Conservation (phyloP, 2,113 vertebrate species). For the Apteryx owenii region DNA sequence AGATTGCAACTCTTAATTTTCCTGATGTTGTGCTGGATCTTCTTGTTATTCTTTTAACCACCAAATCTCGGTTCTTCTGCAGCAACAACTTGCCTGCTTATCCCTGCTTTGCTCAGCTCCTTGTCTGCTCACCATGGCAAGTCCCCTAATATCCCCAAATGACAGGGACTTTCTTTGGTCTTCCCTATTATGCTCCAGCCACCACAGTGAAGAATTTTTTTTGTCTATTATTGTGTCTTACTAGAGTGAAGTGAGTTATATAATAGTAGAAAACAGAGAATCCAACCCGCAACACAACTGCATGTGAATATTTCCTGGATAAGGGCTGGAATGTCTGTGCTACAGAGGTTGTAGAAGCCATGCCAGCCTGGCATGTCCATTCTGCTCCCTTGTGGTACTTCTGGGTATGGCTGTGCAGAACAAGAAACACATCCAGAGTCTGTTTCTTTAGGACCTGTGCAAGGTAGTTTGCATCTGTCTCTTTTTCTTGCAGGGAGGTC, state of each 20-base stretch:
- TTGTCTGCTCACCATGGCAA: neutral
- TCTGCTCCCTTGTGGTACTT: neutral
- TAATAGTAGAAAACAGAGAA: neutral
- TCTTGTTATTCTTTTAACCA: neutral
- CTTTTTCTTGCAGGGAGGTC: slow-evolving; percentile 86
- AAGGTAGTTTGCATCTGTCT: neutral
- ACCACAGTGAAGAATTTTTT: neutral
- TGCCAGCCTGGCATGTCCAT: neutral
- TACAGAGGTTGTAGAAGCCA: accelerated
- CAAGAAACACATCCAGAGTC: accelerated
- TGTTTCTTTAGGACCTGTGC: neutral
- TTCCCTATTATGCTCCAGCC: neutral
- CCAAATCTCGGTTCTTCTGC: neutral
- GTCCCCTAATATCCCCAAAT: neutral
- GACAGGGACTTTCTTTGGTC: neutral
- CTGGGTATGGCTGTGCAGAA: neutral
- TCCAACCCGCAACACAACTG: accelerated
- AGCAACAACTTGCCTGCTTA: neutral
- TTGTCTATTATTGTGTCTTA: neutral
- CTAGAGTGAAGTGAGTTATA: neutral
- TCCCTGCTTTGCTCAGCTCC: neutral
- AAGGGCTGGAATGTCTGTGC: accelerated
- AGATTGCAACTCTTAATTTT: neutral
- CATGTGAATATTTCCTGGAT: neutral
- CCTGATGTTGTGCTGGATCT: neutral